Conservation (phyloP, 2,113 vertebrate species). For the Indicator maculatus region DNA sequence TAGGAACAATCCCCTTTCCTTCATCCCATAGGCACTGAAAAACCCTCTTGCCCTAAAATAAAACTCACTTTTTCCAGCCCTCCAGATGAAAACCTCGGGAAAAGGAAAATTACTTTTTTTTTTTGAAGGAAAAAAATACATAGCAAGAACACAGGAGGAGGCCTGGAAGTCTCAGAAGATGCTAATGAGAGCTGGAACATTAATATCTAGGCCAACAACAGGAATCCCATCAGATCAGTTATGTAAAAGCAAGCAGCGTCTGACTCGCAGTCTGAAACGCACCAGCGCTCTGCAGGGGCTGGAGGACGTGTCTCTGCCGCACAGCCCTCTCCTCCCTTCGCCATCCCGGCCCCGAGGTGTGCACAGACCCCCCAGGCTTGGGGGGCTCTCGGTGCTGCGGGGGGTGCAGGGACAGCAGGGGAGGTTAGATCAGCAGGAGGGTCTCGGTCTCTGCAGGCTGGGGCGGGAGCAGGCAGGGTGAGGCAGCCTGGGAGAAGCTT, state of each 20-base stretch:
- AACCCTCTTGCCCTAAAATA: not conserved
- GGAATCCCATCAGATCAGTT: not conserved
- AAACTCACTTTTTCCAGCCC: not conserved
- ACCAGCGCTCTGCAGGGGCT: not conserved
- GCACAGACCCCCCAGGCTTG: not conserved
- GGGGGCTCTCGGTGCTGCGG: not conserved
- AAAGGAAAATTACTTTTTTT: not conserved
- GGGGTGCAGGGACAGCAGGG: rapidly evolving
- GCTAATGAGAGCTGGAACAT: not conserved
- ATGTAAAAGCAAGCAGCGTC: not conserved
- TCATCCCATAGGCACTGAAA: not conserved
- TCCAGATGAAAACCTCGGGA: not conserved
- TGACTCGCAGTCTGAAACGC: not conserved
- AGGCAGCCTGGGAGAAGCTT: constrained; percentile 18
- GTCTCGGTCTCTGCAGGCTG: not conserved
- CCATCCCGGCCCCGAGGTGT: rapidly evolving
- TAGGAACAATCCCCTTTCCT: not conserved
- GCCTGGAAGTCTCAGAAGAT: not conserved
- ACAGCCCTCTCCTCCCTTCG: not conserved
- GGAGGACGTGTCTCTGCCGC: not conserved
- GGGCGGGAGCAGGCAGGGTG: not conserved
- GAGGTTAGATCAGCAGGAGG: not conserved
- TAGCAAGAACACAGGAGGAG: not conserved
- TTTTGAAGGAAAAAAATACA: not conserved
- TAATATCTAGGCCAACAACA: constrained; percentile 19